These are phyloP conservation scores for Mesorhabditis spiculigera DNA, from an alignment of 2,888 invertebrate species.

Conservation along the genomic window DNA sequence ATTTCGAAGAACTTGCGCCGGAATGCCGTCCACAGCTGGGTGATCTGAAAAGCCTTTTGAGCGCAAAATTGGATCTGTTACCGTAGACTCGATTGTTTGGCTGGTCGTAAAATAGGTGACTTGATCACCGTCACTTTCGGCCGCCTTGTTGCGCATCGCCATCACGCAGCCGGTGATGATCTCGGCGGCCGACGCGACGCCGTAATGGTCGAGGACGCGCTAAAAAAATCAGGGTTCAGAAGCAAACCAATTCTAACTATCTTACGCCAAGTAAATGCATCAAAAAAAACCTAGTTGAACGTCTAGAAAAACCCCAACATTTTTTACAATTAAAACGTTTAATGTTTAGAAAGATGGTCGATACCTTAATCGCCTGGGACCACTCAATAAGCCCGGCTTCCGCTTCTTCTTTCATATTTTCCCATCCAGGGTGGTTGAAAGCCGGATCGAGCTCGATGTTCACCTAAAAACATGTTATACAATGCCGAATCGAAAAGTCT, in stretches of 20 bases:
- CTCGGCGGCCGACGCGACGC: slow-evolving; percentile 49
- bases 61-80: background rate
- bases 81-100: background rate
- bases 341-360: no score
- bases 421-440: background rate
- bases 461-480: background rate
- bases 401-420: background rate
- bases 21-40: background rate
- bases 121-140: background rate
- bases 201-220: slow-evolving; percentile 40
- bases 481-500: background rate
- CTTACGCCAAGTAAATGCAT: no score
- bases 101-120: slow-evolving; percentile 4
- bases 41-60: background rate
- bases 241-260: no score
- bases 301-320: no score
- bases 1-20: background rate
- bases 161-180: slow-evolving; percentile 46
- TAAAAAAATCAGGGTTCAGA: background rate
- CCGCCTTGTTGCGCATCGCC: slow-evolving; percentile 33
- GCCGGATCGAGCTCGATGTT: background rate
- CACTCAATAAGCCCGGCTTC: background rate
- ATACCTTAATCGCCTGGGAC: background rate
- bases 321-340: no score
- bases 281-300: no score